Base-by-base conservation (phyloP, 92 coral and sea anemone species). In the Parazoanthus swiftii region DNA sequence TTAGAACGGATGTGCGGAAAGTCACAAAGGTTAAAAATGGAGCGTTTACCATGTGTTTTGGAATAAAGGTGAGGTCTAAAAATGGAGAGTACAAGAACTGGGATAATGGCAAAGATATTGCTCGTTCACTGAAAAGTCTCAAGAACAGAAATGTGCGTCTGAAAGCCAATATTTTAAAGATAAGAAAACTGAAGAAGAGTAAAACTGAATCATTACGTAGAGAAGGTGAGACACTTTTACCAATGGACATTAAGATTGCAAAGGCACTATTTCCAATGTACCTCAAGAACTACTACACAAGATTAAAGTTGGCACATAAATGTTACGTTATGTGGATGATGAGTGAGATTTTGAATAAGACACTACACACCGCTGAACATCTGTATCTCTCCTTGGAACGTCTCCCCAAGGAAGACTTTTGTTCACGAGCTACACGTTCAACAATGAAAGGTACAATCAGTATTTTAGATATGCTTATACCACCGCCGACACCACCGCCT, bases 301-400 rank as follows among this genome's bases (percentile, higher is more conserved):
- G 89, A 5, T 80, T 97, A 21, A 87, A 82, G 18, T 68, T 88
- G 50, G 72, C 42, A 38, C 93, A 89, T 7, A 85, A 93, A 25
- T 97, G 99, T 78, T 88, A 93, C 37, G 85, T 97, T 7, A 91
- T 97, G 79, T 90, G 65, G 16, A 92, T 91, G n/a, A 94, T 95
- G 50, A 90, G 95, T 8, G 25, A 65, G 18, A 85, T 76, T 39
- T 89, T 93, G 18, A 89, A 86, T 74, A 91, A 67, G 81, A 88
- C 85, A n/a, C 85, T 93, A 39, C 42, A 80, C 58, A 85, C 78
- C n/a, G 90, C 92, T 18, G 99, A 97, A 76, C 78, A 90, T 86
- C 76, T 92, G 8, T 97, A 95, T 85, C 29, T 44, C 33, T 74
- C 96, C 18, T 88, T 87, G 1, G 37, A 82, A 6, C 89, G 76